Base-by-base conservation (phyloP, 2,888 invertebrate species). In the Mythimna lalbum region DNA sequence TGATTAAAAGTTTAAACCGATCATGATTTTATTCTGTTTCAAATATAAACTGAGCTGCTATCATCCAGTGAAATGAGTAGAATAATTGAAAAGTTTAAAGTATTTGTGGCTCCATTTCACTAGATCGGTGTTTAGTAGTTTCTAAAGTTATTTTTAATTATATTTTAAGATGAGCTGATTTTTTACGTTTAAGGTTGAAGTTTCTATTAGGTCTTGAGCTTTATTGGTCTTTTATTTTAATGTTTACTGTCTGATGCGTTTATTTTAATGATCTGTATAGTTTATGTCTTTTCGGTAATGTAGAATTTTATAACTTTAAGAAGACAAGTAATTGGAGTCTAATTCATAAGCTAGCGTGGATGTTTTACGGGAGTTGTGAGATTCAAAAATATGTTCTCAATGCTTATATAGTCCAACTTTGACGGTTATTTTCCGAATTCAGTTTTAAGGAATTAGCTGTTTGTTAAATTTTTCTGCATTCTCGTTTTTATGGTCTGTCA, bases 1-100 rank as follows among this genome's bases (percentile, higher is more conserved):
- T 47, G 21, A 19, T 70, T 55, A 63, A 72, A 75, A 52, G 4
- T 47, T 36, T 63, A 10, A n/a, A n/a, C 4, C 12, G 7, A 60
- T 43, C 43, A 69, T 61, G 55, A 69, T 23, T 63, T 60, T 63
- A 61, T 39, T 66, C 62, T 52, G 52, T 57, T 77, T 69, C n/a
- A 72, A 76, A 77, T 60, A 69, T 59, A 76, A 78, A 73, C 56
- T 19, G 27, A 27, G 27, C 27, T 4, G 14, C 31, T 47, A 68
- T 81, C n/a, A 57, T 63, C n/a, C 47, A 61, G 65, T 61, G 71
- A 50, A 52, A 56, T 78, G 68, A 49, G 10, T 63, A 36, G 23
- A 17, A 39, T 73, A 78, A 81, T 80, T 81, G 73, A 70, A 80
- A 81, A 70, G 62, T 73, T 81, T 31, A 70, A 59, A 78, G 69